Evolutionary conservation across 2,888 invertebrate genomes (phyloP).

Genomic region (Archips xylosteana): DNA sequence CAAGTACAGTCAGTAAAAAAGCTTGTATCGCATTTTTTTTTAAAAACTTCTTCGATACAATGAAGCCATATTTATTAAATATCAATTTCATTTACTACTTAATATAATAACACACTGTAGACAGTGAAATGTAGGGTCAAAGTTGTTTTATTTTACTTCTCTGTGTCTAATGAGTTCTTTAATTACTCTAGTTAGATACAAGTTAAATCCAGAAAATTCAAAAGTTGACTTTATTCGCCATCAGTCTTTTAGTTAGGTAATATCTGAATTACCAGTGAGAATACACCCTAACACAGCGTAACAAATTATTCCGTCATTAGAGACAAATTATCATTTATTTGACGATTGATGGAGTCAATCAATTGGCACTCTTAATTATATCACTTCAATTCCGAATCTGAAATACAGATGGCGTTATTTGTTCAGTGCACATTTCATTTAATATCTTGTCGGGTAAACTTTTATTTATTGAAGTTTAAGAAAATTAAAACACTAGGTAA

Average conservation of each 20-base stretch:
- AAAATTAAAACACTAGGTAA: neutral
- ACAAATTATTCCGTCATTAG: slow-evolving; percentile 35
- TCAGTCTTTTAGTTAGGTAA: neutral
- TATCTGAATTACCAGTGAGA: neutral
- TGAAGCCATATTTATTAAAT: too few relatives aligned
- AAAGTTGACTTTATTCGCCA: too few relatives aligned
- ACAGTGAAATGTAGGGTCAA: too few relatives aligned
- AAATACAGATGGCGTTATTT: slow-evolving; percentile 16
- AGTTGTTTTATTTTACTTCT: too few relatives aligned
- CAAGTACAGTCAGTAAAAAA: too few relatives aligned
- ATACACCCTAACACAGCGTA: slow-evolving; percentile 2
- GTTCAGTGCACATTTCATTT: neutral
- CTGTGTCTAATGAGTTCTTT: too few relatives aligned
- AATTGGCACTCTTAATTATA: slow-evolving; percentile 35
- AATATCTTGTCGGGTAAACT: neutral
- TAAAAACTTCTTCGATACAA: too few relatives aligned
- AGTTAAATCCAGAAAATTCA: too few relatives aligned
- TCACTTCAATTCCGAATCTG: slow-evolving; percentile 32
- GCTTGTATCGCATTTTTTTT: too few relatives aligned
- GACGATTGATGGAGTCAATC: slow-evolving; percentile 31
- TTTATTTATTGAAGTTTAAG: neutral
- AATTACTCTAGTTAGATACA: too few relatives aligned
- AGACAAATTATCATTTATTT: slow-evolving; percentile 39
- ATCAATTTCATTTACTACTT: too few relatives aligned
- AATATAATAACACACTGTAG: too few relatives aligned